Evolutionary conservation across 2,888 invertebrate genomes (phyloP), one percentile per base, ranked within the genome.

Genomic region (Pyrrhosoma nymphula): DNA sequence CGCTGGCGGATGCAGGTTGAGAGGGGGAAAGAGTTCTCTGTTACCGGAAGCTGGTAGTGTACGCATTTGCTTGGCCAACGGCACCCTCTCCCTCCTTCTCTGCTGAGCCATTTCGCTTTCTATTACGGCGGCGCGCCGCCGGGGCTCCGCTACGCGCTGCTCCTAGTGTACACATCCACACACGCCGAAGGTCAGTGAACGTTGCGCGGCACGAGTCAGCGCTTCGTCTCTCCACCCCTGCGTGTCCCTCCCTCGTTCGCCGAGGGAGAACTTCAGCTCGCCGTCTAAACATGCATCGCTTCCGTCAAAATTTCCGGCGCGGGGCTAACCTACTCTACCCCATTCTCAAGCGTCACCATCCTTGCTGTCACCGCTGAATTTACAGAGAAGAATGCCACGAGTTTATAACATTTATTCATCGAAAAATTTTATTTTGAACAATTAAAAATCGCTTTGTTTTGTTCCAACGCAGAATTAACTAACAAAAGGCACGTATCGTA

Each of bases 171-270:
- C 35, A 69, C n/a, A 69, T n/a, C 4, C 69, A 82, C 30, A 35
- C 82, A 35, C 35, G 82, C 16, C 82, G 82, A 82, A 82, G 82
- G 82, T 82, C 82, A 82, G 35, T 35, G 82, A 82, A 82, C 82
- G 82, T 82, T 30, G 30, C 82, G 6, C 30, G 82, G 35, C 82
- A 30, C 69, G n/a, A 69, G 26, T 69, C 69, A 69, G 69, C n/a
- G n/a, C 69, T n/a, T 69, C 69, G 16, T n/a, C n/a, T n/a, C 69
- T 26, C 23, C 69, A 20, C 69, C 26, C 69, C 69, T 26, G 26
- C 69, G 3, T 26, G 20, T 69, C n/a, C n/a, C 69, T 69, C n/a
- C 69, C 26, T 14, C 69, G 4, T n/a, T 2, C n/a, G n/a, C 69
- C 69, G 20, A 26, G 60, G 60, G 60, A 60, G 20, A 60, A 60